Conservation (phyloP, 2,797 vertebrate genomes). For the Phyllotis vaccarum region DNA sequence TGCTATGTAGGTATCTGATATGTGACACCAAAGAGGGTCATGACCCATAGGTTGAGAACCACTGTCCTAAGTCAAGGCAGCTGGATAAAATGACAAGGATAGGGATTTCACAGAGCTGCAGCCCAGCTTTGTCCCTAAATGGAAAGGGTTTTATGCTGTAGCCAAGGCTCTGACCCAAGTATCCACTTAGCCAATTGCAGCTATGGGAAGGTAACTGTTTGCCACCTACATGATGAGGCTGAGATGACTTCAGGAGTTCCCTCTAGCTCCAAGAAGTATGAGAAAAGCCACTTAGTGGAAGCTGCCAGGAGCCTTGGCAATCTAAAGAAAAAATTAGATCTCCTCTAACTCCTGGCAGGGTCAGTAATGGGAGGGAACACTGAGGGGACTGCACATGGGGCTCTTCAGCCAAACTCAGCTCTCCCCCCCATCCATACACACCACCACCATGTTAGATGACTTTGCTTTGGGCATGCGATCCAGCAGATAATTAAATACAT, state of each 20-base stretch:
- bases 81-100: neutral
- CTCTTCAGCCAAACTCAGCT: slow-evolving; percentile 46
- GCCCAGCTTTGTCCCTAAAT: neutral
- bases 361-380: slow-evolving; percentile 10
- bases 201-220: neutral
- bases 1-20: neutral
- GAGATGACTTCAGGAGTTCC: neutral
- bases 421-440: neutral
- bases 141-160: neutral
- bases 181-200: neutral
- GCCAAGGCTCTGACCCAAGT: neutral
- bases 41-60: neutral
- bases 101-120: accelerated
- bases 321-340: slow-evolving; percentile 50
- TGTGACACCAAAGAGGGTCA: too few species aligned
- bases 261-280: slow-evolving; percentile 21
- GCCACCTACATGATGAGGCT: neutral
- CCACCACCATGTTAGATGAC: neutral
- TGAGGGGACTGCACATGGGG: slow-evolving; percentile 34
- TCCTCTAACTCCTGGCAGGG: slow-evolving; percentile 16
- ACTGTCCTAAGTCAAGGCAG: neutral
- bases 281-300: slow-evolving; percentile 25
- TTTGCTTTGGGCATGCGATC: neutral
- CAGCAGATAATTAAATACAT: neutral
- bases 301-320: slow-evolving; percentile 41